phyloP scores from a whole-genome alignment of 2,113 vertebrate species.

The Rattus rattus region DNA sequence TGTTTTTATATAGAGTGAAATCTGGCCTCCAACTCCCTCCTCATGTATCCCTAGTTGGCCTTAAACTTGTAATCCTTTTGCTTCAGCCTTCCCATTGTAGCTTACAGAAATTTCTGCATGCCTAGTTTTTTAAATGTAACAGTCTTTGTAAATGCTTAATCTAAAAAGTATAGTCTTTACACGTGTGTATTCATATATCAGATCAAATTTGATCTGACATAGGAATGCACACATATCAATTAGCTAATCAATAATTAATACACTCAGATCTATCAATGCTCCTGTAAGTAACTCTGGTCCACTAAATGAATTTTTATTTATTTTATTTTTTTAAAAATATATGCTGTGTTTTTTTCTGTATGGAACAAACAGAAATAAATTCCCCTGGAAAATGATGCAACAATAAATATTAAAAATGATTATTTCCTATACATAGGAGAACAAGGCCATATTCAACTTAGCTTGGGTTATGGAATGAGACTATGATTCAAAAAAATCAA shows the following conservation, averaged over 20 bases:
- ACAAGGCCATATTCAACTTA: neutral
- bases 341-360: neutral
- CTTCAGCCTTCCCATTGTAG: neutral
- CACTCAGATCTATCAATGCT: neutral
- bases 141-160: conserved; percentile 1
- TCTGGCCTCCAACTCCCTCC: neutral
- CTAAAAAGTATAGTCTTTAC: neutral
- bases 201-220: neutral
- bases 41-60: neutral
- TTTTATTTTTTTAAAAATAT: neutral
- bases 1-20: neutral
- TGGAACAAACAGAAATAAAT: neutral
- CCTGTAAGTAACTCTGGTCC: too few relatives aligned
- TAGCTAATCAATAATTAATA: neutral
- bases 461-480: neutral
- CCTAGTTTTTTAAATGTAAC: neutral
- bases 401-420: neutral
- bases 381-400: neutral
- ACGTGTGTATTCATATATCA: neutral
- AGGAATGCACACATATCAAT: neutral
- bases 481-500: neutral
- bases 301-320: neutral
- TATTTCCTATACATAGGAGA: neutral
- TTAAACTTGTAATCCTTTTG: neutral
- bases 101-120: neutral